Evolutionary conservation across 2,797 vertebrate genomes (phyloP).

Genomic region (Presbytis comata): DNA sequence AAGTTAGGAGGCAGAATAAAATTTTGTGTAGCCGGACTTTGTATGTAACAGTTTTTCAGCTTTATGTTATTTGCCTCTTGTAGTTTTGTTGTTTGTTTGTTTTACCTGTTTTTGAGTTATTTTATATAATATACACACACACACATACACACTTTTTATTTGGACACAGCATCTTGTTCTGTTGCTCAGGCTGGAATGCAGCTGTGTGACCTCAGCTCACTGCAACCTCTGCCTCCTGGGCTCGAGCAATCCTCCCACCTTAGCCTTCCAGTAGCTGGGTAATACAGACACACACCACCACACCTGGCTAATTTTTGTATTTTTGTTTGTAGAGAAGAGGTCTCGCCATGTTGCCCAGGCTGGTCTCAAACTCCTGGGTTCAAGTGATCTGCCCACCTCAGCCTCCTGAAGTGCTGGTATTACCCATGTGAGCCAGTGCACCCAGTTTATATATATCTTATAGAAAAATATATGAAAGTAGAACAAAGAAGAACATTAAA

Average conservation of each 20-base stretch:
- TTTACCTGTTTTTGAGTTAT: slow-evolving; percentile 20
- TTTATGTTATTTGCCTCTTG: not conserved
- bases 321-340: not conserved
- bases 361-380: not conserved
- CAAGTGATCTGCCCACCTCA: not conserved
- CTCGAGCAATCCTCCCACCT: not conserved
- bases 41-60: not conserved
- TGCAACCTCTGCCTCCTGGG: not conserved
- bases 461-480: not conserved
- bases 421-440: not conserved
- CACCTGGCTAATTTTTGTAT: not conserved
- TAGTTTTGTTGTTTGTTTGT: slow-evolving; percentile 16
- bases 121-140: not conserved
- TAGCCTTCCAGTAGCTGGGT: not conserved
- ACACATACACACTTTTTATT: not conserved
- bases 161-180: not conserved
- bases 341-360: not conserved
- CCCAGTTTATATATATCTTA: not conserved
- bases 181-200: not conserved
- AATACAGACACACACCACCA: not conserved
- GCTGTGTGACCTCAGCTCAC: not conserved
- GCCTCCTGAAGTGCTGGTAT: not conserved
- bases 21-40: not conserved
- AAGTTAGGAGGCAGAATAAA: slow-evolving; percentile 12
- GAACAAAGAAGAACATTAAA: slow-evolving; percentile 18